These are phyloP conservation scores for Pammene fasciana DNA, from an alignment of 2,888 invertebrate species.

Conservation along the genomic window DNA sequence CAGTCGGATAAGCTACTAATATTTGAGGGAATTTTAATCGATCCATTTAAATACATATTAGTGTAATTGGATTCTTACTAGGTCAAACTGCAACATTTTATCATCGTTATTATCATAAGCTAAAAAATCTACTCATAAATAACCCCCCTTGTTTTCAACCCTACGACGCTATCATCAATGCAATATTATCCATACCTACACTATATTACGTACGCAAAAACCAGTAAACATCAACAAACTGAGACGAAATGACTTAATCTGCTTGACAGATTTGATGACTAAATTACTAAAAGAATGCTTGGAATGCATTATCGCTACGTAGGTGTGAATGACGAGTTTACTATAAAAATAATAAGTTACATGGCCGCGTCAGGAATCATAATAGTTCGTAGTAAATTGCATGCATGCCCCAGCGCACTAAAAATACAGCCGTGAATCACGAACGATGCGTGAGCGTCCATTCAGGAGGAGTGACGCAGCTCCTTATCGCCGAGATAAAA, in stretches of 20 bases:
- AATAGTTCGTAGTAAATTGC: slow-evolving; percentile 73
- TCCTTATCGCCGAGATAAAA: slow-evolving; percentile 58
- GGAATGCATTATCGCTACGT: slow-evolving; percentile 24
- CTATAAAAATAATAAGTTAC: slow-evolving; percentile 44
- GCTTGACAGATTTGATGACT: slow-evolving; percentile 22
- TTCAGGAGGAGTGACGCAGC: slow-evolving; percentile 70
- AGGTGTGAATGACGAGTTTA: slow-evolving; percentile 34
- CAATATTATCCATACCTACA: too few species aligned
- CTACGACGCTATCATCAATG: too few species aligned
- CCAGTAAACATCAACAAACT: slow-evolving; percentile 27
- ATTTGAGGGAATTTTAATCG: slow-evolving; percentile 8
- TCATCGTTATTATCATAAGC: too few species aligned
- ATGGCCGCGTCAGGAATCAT: slow-evolving; percentile 61
- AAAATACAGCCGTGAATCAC: slow-evolving; percentile 76
- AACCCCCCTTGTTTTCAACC: too few species aligned
- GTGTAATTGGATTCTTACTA: too few species aligned
- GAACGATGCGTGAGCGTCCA: slow-evolving; percentile 64
- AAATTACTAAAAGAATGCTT: slow-evolving; percentile 28
- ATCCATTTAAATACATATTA: not conserved
- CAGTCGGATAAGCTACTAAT: slow-evolving; percentile 14
- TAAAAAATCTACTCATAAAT: too few species aligned
- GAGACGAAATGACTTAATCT: slow-evolving; percentile 19
- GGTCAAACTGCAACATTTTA: too few species aligned
- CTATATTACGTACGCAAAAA: not conserved
- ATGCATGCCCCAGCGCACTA: slow-evolving; percentile 63